Percentiles rank a stretch among this genome's conserved stretches.
These are phyloP conservation scores for Pogonocichla stellata DNA, from an alignment of 2,113 vertebrate genomes.

Conservation along the genomic window DNA sequence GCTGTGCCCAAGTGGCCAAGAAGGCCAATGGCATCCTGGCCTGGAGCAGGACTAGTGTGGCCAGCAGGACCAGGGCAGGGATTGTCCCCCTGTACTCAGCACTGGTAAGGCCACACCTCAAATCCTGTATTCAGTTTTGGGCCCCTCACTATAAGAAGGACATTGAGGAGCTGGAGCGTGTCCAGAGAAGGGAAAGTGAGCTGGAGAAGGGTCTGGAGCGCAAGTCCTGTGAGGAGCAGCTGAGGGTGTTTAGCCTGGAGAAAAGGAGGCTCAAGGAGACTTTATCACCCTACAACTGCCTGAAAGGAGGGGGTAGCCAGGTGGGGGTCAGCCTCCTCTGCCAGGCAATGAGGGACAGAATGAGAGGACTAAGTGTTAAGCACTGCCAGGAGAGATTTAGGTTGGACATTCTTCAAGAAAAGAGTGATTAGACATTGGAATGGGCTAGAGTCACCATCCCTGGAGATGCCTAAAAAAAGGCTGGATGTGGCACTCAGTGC, in stretches of 20 bases:
- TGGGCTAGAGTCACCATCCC: background rate
- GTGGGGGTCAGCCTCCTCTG: background rate
- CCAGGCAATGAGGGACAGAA: too few relatives aligned
- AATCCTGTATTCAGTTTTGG: rapidly evolving
- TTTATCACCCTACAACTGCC: background rate
- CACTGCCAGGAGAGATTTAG: background rate
- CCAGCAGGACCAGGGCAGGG: background rate
- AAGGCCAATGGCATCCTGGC: background rate
- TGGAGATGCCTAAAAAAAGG: background rate
- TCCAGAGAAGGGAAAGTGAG: rapidly evolving
- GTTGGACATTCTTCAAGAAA: background rate
- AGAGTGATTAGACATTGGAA: background rate
- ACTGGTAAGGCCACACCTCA: rapidly evolving
- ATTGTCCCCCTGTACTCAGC: rapidly evolving
- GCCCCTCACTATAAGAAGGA: background rate
- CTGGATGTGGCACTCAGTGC: background rate
- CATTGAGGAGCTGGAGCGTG: rapidly evolving
- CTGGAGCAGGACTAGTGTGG: rapidly evolving
- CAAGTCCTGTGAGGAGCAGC: rapidly evolving
- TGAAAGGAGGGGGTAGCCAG: too few relatives aligned
- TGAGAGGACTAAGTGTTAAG: too few relatives aligned
- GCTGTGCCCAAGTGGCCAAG: background rate
- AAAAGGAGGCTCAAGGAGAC: background rate
- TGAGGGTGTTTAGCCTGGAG: background rate
- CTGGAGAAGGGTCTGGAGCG: background rate